A percentile compares a stretch with the other conserved stretches of the same genome.
These are phyloP conservation scores for Callipepla californica DNA, from an alignment of 2,113 vertebrate genomes.

Conservation along the genomic window DNA sequence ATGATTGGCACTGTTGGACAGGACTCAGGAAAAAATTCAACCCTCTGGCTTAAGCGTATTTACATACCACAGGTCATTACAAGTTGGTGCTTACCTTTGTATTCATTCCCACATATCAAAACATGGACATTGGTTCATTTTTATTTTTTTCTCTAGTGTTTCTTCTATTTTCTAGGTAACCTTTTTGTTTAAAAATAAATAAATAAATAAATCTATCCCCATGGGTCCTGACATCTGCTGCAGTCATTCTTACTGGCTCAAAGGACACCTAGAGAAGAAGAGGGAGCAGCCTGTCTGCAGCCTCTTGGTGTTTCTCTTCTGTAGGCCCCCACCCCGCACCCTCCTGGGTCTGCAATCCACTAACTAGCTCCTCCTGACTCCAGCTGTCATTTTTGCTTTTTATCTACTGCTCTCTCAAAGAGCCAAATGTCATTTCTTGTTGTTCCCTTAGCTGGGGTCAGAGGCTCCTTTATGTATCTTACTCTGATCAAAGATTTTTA, in stretches of 20 bases:
- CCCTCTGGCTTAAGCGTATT: conserved; percentile 42
- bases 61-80: conserved; percentile 64
- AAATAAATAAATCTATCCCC: not conserved
- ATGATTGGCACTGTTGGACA: conserved; percentile 54
- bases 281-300: conserved; percentile 46
- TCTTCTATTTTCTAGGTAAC: conserved; percentile 36
- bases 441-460: conserved; percentile 65
- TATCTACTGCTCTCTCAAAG: conserved; percentile 62
- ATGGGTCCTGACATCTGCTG: conserved; percentile 64
- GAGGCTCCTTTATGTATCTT: conserved; percentile 59
- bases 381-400: conserved; percentile 69
- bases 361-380: conserved; percentile 73
- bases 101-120: conserved; percentile 26
- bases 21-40: conserved; percentile 48
- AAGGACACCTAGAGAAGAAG: conserved; percentile 50
- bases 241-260: conserved; percentile 53
- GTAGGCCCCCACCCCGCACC: conserved; percentile 57
- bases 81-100: conserved; percentile 63
- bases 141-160: not conserved
- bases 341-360: conserved; percentile 65
- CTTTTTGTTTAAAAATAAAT: not conserved
- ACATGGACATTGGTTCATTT: not conserved
- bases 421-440: conserved; percentile 68
- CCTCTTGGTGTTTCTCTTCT: conserved; percentile 51
- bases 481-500: conserved; percentile 68